phyloP scores from a whole-genome alignment of 2,888 invertebrate genomes.

The Slavum lentiscoides region DNA sequence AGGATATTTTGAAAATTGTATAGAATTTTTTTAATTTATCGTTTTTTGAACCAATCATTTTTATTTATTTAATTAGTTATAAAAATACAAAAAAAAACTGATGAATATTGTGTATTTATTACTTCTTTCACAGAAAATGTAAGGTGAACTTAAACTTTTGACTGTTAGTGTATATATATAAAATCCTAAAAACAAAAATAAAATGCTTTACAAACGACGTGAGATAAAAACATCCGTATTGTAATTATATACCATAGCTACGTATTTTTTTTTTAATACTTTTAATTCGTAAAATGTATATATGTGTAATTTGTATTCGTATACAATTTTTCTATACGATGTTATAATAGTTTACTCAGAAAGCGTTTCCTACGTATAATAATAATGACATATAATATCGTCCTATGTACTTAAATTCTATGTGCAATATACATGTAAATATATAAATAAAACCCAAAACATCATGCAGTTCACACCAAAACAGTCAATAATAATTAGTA shows the following conservation, averaged over 20 bases:
- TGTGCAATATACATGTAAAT: slow-evolving; percentile 22
- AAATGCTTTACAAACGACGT: not conserved
- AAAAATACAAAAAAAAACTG: too few relatives aligned
- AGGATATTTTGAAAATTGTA: too few relatives aligned
- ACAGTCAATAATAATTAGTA: slow-evolving; percentile 38
- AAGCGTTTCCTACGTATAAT: not conserved
- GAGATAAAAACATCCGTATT: not conserved
- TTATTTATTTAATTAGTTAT: too few relatives aligned
- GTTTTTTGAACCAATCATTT: too few relatives aligned
- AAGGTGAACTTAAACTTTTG: too few relatives aligned
- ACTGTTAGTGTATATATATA: not conserved
- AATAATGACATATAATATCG: not conserved
- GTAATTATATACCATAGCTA: too few relatives aligned
- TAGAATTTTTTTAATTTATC: too few relatives aligned
- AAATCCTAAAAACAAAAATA: not conserved
- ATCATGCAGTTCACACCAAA: slow-evolving; percentile 48
- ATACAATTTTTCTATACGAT: not conserved
- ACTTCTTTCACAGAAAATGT: too few relatives aligned
- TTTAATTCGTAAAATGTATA: too few relatives aligned
- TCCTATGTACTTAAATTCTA: slow-evolving; percentile 22
- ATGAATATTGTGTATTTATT: too few relatives aligned
- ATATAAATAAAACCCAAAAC: slow-evolving; percentile 34
- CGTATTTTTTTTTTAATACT: too few relatives aligned
- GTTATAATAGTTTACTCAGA: not conserved
- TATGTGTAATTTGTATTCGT: too few relatives aligned